A percentile compares a stretch with the other conserved stretches of the same genome.
Evolutionary conservation across 2,113 vertebrate species (phyloP).

Genomic region (Todiramphus chloris): DNA sequence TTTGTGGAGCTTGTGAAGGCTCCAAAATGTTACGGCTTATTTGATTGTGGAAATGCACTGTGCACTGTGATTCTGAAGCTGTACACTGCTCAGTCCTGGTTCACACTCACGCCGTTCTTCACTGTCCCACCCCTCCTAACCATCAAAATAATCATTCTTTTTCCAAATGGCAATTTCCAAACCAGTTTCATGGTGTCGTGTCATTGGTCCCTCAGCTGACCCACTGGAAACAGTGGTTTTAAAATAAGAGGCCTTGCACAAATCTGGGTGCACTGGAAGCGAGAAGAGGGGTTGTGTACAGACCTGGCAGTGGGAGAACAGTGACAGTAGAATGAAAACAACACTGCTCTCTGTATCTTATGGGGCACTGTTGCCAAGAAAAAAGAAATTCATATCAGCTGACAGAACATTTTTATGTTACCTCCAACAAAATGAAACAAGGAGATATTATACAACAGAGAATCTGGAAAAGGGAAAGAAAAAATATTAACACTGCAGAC

Average conservation of each 20-base stretch:
- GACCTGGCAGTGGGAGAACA: not conserved
- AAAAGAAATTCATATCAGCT: not conserved
- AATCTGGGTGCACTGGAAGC: not conserved
- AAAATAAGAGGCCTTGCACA: not conserved
- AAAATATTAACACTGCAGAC: not conserved
- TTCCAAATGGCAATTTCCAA: not conserved
- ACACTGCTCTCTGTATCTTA: not conserved
- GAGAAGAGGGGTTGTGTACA: not conserved
- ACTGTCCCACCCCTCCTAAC: not conserved
- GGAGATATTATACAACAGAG: not conserved
- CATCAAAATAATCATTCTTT: not conserved
- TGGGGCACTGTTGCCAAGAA: not conserved
- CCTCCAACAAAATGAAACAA: not conserved
- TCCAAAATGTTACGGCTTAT: not conserved
- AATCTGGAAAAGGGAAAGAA: not conserved
- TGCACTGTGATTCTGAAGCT: not conserved
- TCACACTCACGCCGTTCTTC: not conserved
- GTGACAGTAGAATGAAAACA: not conserved
- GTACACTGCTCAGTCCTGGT: not conserved
- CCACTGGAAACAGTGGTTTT: not conserved
- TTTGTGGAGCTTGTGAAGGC: not conserved
- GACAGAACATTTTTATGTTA: not conserved
- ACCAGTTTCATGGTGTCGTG: fast-evolving
- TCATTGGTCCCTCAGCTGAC: not conserved
- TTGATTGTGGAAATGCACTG: not conserved